Percentiles rank a stretch among this genome's conserved stretches.
phyloP scores from a whole-genome alignment of 2,113 vertebrate species.

The Percopsis transmontana region DNA sequence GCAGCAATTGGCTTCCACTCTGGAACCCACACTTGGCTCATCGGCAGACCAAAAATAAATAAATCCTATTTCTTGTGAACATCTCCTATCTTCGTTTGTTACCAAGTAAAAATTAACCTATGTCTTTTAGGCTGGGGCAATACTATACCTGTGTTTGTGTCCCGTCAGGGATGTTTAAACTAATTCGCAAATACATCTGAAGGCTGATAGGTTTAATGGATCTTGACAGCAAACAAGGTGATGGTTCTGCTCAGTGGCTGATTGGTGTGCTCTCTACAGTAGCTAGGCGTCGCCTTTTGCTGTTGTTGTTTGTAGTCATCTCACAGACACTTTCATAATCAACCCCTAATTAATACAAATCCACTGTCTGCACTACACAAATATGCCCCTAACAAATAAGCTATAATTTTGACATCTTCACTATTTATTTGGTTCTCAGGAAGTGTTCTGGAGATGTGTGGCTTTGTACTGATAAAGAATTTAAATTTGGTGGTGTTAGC shows the following conservation, averaged over 20 bases:
- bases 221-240: constrained; percentile 50
- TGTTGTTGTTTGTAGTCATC: constrained; percentile 5
- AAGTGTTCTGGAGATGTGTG: not conserved
- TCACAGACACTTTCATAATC: constrained; percentile 23
- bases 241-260: constrained; percentile 37
- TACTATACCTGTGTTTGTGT: constrained; percentile 11
- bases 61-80: constrained; percentile 2
- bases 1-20: constrained; percentile 58
- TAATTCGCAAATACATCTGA: constrained; percentile 31
- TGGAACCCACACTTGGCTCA: constrained; percentile 61
- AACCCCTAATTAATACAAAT: constrained; percentile 24
- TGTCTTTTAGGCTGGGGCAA: constrained; percentile 37
- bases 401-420: constrained; percentile 10
- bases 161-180: constrained; percentile 18
- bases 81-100: constrained; percentile 31
- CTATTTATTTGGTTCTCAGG: not conserved
- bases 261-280: constrained; percentile 35
- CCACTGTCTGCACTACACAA: constrained; percentile 1
- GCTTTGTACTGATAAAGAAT: too few species aligned
- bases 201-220: constrained; percentile 59
- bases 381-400: not conserved
- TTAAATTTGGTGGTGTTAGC: too few species aligned
- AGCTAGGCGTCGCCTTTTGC: constrained; percentile 29
- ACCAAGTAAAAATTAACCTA: constrained; percentile 37
- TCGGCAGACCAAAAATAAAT: constrained; percentile 62